Base-by-base conservation (phyloP, 2,888 invertebrate genomes). In the Dendrolimus pini region DNA sequence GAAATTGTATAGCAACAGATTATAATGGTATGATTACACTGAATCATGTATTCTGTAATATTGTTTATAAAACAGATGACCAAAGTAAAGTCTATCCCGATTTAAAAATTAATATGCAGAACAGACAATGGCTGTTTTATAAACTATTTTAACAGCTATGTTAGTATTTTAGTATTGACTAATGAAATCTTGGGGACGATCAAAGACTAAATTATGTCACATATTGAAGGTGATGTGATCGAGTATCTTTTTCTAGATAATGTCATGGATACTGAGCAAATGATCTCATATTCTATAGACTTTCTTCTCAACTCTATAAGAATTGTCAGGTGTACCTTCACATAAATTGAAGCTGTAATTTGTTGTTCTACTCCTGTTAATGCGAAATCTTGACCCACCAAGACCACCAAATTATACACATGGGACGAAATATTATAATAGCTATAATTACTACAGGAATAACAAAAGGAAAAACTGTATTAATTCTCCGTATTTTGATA, bases 221-320 rank as follows among this genome's bases (percentile, higher is more conserved):
- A 41, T 9, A 41, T 57, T 10, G 47, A 42, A 52, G 62, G 62
- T 14, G 61, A 61, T 65, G 55, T 62, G 57, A 56, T 60, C 52
- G 63, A 61, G 47, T 61, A 58, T 54, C 57, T 63, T 10, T 62
- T 60, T 47, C 61, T 61, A 60, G 64, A 63, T 58, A 62, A 41
- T 59, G 60, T 57, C 30, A 59, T 63, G 58, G 59, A 60, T 13
- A 60, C 59, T 58, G 61, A 63, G 55, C 60, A 63, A 55, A 57
- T 58, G 0, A 60, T 58, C 55, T 61, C 59, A 9, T 61, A 59
- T 41, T 55, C 61, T 54, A 53, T 57, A 60, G 65, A 70, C 60
- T 71, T n/a, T n/a, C n/a, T 69, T 52, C 62, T 71, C 54, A 70
- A 70, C 62, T 68, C 65, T 59, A n/a, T 65, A 70, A 55, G 63